These are phyloP conservation scores for Tethea ocularis DNA, from an alignment of 2,888 invertebrate genomes.

Conservation along the genomic window DNA sequence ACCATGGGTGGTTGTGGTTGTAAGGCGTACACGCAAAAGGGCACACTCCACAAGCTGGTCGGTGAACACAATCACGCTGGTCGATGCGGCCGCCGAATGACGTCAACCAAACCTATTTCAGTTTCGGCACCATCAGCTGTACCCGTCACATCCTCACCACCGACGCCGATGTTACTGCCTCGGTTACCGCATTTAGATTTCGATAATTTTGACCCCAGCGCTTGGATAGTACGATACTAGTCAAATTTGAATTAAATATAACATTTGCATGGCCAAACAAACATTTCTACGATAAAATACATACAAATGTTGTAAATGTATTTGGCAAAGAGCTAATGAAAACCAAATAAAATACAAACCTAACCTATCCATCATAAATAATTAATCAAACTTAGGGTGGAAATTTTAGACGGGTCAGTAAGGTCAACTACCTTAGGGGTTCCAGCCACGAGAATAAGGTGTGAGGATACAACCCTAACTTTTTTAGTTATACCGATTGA, in stretches of 20 bases:
- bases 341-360: neutral
- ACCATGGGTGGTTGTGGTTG: constrained; percentile 80
- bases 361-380: no score
- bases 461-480: no score
- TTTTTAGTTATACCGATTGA: no score
- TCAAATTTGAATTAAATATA: neutral
- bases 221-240: constrained; percentile 73
- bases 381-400: no score
- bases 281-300: neutral
- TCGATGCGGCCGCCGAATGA: constrained; percentile 61
- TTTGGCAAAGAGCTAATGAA: neutral
- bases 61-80: constrained; percentile 77
- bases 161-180: constrained; percentile 62
- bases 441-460: no score
- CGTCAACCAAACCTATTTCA: constrained; percentile 33
- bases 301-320: neutral
- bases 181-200: constrained; percentile 66
- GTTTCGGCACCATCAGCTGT: constrained; percentile 23
- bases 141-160: constrained; percentile 44
- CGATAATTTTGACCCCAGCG: constrained; percentile 72
- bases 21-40: constrained; percentile 78
- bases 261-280: neutral
- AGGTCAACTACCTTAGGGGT: no score
- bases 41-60: constrained; percentile 73
- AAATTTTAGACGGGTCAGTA: no score